Evolutionary conservation across 1,140 invertebrate genomes (phyloP).

Genomic region (Drosophila chauvacae): DNA sequence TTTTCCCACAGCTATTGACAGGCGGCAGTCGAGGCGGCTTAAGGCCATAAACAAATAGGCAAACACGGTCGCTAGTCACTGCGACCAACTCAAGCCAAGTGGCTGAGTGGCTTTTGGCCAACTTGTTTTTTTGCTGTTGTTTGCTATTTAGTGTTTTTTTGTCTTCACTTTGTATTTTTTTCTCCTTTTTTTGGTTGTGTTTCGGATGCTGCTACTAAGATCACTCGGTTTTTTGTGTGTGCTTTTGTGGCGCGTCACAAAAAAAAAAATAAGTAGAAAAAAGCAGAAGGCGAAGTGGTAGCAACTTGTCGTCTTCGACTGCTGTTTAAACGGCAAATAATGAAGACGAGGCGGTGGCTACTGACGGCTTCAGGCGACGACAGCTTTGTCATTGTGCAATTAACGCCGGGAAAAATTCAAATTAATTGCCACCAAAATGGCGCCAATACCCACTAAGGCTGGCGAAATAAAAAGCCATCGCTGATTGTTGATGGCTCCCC

Average conservation of each 20-base stretch:
- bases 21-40: conserved; percentile 64
- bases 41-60: conserved; percentile 80
- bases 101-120: conserved; percentile 76
- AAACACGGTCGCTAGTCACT: conserved; percentile 61
- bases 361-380: conserved; percentile 49
- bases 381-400: conserved; percentile 82
- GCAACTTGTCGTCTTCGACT: conserved; percentile 76
- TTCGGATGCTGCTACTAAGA: conserved; percentile 63
- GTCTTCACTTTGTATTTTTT: conserved; percentile 36
- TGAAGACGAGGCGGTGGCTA: conserved; percentile 64
- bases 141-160: conserved; percentile 51
- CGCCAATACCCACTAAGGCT: conserved; percentile 48
- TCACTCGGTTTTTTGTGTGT: conserved; percentile 52
- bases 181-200: conserved; percentile 23
- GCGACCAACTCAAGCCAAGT: conserved; percentile 53
- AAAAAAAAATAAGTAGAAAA: conserved; percentile 2
- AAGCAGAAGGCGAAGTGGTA: conserved; percentile 38
- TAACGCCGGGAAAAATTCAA: conserved; percentile 75
- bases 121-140: conserved; percentile 46
- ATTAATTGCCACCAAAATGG: conserved; percentile 79
- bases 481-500: conserved; percentile 36
- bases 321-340: conserved; percentile 75
- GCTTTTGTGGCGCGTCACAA: conserved; percentile 52
- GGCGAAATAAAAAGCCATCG: conserved; percentile 36
- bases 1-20: conserved; percentile 80